Conservation (phyloP, 1,140 invertebrate species). For the Aradophagus sp. region DNA sequence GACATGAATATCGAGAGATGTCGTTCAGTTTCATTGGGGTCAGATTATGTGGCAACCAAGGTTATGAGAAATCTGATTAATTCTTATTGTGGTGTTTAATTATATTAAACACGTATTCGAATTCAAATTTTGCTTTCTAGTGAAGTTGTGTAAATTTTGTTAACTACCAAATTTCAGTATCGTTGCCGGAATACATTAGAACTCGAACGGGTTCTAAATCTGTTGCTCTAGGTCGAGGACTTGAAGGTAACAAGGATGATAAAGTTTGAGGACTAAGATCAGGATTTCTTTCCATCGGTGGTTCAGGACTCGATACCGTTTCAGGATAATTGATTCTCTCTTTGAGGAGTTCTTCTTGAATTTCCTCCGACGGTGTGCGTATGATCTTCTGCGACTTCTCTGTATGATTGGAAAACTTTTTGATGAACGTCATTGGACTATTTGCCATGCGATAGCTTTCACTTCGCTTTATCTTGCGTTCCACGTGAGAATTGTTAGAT, state of each 20-base stretch:
- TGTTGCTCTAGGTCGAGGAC: constrained; percentile 68
- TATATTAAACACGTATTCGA: too few species aligned
- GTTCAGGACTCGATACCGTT: constrained; percentile 75
- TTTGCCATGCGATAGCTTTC: constrained; percentile 91
- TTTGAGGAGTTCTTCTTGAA: constrained; percentile 78
- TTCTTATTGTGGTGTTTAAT: too few species aligned
- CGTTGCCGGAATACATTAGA: constrained; percentile 77
- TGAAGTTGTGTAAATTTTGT: too few species aligned
- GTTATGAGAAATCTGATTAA: too few species aligned
- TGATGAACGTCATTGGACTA: constrained; percentile 78
- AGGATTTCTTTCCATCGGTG: constrained; percentile 64
- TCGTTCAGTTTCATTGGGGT: too few species aligned
- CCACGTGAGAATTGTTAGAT: constrained; percentile 19
- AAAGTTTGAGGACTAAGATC: constrained; percentile 61
- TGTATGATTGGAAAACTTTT: constrained; percentile 63
- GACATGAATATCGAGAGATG: too few species aligned
- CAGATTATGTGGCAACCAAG: too few species aligned
- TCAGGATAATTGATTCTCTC: constrained; percentile 83
- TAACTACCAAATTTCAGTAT: constrained; percentile 85
- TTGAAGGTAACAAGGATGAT: constrained; percentile 59
- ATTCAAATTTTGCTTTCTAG: too few species aligned
- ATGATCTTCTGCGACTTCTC: constrained; percentile 67
- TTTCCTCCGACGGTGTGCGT: constrained; percentile 73
- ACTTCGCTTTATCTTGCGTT: constrained; percentile 83
- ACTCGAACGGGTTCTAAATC: constrained; percentile 71